Evolutionary conservation across 2,113 vertebrate species (phyloP), one percentile per base, ranked within the genome.

Genomic region (Hippocampus comes): DNA sequence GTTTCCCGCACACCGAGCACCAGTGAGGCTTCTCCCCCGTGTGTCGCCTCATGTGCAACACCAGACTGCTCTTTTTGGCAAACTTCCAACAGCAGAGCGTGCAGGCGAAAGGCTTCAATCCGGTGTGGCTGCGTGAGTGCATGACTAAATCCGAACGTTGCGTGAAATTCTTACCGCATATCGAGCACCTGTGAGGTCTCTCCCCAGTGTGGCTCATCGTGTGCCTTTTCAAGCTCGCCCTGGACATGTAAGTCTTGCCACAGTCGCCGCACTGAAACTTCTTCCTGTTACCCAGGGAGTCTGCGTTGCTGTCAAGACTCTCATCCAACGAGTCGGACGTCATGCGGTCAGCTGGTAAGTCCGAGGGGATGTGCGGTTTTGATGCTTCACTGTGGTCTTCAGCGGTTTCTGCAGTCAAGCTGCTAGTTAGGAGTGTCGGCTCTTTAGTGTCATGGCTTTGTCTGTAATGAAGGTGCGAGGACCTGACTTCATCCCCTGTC

Each of bases 11-110:
- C 27, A 61, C 25, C 15, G 59, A 34, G 59, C 59, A 61, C 14
- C 59, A 9, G 25, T 61, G 59, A 61, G 59, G 59, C 17, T 61
- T 61, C 59, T 61, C 59, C 27, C 59, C 59, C 15, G 59, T 61
- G 59, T 61, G 59, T 34, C 59, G 59, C 59, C 27, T 61, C 59
- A 61, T 61, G 59, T 61, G 59, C 27, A 61, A 61, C 27, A 18
- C 27, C 59, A 61, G 27, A 61, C 27, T 34, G 59, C 59, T 30
- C 27, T 61, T 61, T 34, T 34, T 61, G 6, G 59, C 27, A 6
- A 30, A 61, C 25, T 61, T 38, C 59, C 59, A 61, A 34, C 14
- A 30, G 59, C 59, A 61, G 9, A 61, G 15, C 27, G 59, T 61
- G 59, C 59, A 61, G 59, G 27, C 59, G 12, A 34, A 61, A 34